These are phyloP conservation scores for Phanerotoma sp. DNA, from an alignment of 2,888 invertebrate genomes.

Conservation along the genomic window DNA sequence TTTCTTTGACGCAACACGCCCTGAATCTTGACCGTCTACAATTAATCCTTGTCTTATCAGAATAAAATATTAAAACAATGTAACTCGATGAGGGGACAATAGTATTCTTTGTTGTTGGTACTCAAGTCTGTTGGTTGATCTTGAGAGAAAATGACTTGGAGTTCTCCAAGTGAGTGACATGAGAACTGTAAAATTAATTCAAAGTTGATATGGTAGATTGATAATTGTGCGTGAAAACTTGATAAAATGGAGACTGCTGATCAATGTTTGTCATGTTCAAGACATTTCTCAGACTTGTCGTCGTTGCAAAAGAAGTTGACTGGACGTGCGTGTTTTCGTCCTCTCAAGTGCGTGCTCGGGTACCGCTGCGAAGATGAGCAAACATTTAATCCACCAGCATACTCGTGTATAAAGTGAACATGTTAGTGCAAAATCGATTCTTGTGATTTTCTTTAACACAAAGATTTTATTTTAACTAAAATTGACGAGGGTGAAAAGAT, in stretches of 20 bases:
- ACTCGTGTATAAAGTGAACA: constrained; percentile 1
- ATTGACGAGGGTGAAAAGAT: background rate
- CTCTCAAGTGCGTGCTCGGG: constrained; percentile 3
- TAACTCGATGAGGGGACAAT: too few species aligned
- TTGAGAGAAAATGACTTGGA: too few species aligned
- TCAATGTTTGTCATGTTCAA: background rate
- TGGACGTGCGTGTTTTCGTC: background rate
- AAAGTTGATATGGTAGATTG: background rate
- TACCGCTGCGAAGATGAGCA: constrained; percentile 16
- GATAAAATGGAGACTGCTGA: constrained; percentile 4
- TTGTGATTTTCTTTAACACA: constrained; percentile 1
- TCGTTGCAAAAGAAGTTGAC: background rate
- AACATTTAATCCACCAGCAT: constrained; percentile 13
- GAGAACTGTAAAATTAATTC: background rate
- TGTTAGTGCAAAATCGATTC: background rate
- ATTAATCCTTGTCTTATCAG: too few species aligned
- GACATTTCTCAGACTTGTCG: background rate
- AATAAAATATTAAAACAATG: too few species aligned
- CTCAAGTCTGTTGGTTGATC: too few species aligned
- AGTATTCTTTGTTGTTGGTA: too few species aligned
- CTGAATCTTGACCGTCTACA: background rate
- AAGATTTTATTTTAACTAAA: background rate
- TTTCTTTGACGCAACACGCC: constrained; percentile 16
- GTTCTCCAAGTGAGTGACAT: too few species aligned
- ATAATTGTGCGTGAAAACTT: constrained; percentile 2